phyloP scores from a whole-genome alignment of 2,888 invertebrate species.

The Thysanoteuthis rhombus region DNA sequence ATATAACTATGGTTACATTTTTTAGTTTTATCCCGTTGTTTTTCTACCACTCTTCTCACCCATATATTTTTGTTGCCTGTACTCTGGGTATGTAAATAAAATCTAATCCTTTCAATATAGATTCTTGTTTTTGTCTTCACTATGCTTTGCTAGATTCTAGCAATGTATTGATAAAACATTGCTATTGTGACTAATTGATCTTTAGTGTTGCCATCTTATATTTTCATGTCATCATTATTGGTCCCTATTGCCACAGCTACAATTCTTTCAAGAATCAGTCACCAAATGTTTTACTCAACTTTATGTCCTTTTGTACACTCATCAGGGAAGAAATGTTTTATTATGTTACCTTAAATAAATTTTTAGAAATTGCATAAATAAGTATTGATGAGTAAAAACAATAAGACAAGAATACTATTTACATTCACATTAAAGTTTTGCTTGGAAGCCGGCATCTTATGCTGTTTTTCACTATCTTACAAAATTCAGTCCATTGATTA shows the following conservation, averaged over 20 bases:
- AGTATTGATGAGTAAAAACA: too few relatives aligned
- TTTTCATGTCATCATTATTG: background rate
- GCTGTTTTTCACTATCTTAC: too few relatives aligned
- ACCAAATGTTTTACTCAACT: background rate
- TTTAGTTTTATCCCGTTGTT: slow-evolving; percentile 22
- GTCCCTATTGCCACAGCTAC: background rate
- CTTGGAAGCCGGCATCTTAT: too few relatives aligned
- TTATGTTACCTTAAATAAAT: too few relatives aligned
- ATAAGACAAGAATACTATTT: too few relatives aligned
- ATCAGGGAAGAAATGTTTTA: background rate
- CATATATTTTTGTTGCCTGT: slow-evolving; percentile 22
- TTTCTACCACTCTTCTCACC: slow-evolving; percentile 14
- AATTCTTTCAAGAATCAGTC: background rate
- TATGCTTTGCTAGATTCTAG: background rate
- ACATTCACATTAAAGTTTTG: too few relatives aligned
- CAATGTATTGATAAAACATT: background rate
- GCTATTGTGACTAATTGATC: background rate
- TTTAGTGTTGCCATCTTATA: background rate
- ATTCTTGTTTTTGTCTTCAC: slow-evolving; percentile 18
- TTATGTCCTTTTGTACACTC: background rate
- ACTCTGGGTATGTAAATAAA: slow-evolving; percentile 31
- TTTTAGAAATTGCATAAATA: too few relatives aligned
- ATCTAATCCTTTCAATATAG: slow-evolving; percentile 23
- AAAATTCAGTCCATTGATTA: too few relatives aligned
- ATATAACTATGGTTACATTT: background rate